Conservation (phyloP, 1,140 invertebrate genomes). For the Hypothenemus hampei region DNA sequence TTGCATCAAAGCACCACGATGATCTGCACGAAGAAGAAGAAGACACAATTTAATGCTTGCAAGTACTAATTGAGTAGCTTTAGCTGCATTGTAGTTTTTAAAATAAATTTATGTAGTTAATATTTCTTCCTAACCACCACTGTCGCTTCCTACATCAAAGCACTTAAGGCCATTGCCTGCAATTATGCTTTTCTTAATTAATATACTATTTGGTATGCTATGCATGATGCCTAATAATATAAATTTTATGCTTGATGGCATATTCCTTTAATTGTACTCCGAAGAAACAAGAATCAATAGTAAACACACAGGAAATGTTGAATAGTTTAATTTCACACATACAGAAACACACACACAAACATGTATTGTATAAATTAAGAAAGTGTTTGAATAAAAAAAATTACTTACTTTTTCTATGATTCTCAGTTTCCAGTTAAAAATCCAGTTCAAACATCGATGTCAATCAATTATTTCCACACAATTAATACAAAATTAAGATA, state of each 20-base stretch:
- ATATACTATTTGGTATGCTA: not conserved
- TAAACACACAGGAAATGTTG: not conserved
- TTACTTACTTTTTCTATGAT: not conserved
- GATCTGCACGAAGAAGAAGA: not conserved
- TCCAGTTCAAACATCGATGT: no score
- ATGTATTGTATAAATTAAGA: no score
- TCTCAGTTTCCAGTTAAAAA: no score
- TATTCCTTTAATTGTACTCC: not conserved
- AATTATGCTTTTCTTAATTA: not conserved
- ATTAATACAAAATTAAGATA: no score
- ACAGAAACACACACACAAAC: no score
- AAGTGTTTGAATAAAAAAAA: not conserved
- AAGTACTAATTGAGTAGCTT: no score
- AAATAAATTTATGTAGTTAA: not conserved
- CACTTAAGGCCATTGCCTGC: not conserved
- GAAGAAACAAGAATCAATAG: not conserved
- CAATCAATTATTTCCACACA: no score
- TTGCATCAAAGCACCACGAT: not conserved
- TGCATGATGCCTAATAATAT: not conserved
- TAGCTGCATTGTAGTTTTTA: not conserved
- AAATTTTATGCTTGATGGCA: not conserved
- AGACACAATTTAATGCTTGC: not conserved
- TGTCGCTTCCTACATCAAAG: not conserved
- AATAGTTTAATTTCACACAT: not conserved
- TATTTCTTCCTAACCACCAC: not conserved